Conservation (phyloP, 1,140 invertebrate species). For the Pinna nobilis region DNA sequence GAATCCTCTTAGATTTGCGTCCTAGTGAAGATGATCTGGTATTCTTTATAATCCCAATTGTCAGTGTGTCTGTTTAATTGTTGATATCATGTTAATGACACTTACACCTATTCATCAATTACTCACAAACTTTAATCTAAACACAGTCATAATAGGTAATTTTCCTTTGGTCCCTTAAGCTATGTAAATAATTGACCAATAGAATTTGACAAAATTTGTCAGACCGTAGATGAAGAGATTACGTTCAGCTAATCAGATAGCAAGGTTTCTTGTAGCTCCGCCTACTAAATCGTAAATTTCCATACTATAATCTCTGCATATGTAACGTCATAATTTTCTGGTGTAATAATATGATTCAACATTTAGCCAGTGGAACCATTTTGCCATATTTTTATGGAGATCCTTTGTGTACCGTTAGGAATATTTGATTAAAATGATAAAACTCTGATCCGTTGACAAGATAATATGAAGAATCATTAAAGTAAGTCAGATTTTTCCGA, state of each 20-base stretch:
- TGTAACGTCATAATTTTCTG: slow-evolving; percentile 5
- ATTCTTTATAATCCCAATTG: slow-evolving; percentile 8
- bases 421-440: slow-evolving; percentile 24
- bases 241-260: slow-evolving; percentile 11
- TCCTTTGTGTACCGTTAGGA: slow-evolving; percentile 23
- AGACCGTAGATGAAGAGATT: slow-evolving; percentile 7
- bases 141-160: slow-evolving; percentile 36
- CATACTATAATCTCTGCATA: not conserved
- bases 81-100: slow-evolving; percentile 20
- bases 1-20: slow-evolving; percentile 20
- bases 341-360: slow-evolving; percentile 4
- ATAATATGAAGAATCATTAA: not conserved
- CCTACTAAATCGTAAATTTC: slow-evolving; percentile 4
- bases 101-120: slow-evolving; percentile 22
- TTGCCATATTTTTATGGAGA: slow-evolving; percentile 6
- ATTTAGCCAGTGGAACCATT: not conserved
- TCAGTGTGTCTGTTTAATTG: slow-evolving; percentile 27
- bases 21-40: slow-evolving; percentile 18
- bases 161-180: slow-evolving; percentile 12
- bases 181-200: slow-evolving; percentile 5
- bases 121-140: slow-evolving; percentile 38
- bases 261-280: not conserved
- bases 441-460: not conserved
- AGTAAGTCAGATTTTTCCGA: slow-evolving; percentile 3
- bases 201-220: slow-evolving; percentile 16